Conservation (phyloP, 2,797 vertebrate genomes). For the Sebastes hubbsi region DNA sequence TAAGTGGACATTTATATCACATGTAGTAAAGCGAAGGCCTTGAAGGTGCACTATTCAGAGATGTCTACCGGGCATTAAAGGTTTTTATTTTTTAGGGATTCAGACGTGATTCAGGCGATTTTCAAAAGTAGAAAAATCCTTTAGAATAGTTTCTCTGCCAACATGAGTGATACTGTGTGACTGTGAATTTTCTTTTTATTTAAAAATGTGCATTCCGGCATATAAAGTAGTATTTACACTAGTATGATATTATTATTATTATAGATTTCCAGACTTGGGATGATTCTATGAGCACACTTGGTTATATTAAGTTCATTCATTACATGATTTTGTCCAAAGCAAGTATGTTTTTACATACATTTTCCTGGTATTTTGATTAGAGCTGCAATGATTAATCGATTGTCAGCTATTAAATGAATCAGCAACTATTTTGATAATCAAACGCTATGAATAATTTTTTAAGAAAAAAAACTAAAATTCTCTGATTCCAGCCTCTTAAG, state of each 20-base stretch:
- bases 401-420: too few species aligned
- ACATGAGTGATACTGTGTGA: not conserved
- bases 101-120: not conserved
- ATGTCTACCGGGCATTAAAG: constrained; percentile 9
- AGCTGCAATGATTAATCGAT: too few species aligned
- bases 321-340: not conserved
- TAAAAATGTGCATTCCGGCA: not conserved
- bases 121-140: not conserved
- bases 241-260: not conserved
- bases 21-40: constrained; percentile 43
- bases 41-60: constrained; percentile 46
- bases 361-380: too few species aligned
- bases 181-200: not conserved
- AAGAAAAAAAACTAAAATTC: too few species aligned
- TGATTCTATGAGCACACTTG: not conserved
- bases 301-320: not conserved
- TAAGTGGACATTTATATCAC: constrained; percentile 62
- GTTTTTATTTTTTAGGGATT: constrained; percentile 25
- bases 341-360: not conserved
- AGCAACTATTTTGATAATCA: too few species aligned
- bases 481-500: too few species aligned
- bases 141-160: not conserved
- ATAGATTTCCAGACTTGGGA: not conserved
- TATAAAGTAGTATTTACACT: not conserved
- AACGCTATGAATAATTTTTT: too few species aligned